phyloP scores from a whole-genome alignment of 2,113 vertebrate genomes.

The Callorhinus ursinus region DNA sequence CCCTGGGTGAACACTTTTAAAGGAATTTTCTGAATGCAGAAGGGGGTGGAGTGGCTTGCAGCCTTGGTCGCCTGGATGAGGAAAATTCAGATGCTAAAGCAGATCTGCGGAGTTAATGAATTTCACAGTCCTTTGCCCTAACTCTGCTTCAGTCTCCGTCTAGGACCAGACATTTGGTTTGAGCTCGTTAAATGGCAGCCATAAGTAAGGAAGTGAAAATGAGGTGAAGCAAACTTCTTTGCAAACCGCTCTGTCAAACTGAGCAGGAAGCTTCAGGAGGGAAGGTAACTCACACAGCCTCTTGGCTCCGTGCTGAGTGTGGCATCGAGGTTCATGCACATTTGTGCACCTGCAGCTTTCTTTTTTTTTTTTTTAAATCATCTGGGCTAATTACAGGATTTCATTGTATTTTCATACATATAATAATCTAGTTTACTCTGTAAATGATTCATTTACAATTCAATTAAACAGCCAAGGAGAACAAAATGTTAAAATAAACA shows the following conservation, averaged over 20 bases:
- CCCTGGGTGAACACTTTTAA: not conserved
- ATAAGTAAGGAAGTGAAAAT: not conserved
- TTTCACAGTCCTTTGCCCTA: slow-evolving; percentile 56
- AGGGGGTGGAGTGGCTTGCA: not conserved
- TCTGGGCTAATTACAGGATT: slow-evolving; percentile 68
- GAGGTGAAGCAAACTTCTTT: not conserved
- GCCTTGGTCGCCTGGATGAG: not conserved
- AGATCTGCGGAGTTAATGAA: slow-evolving; percentile 36
- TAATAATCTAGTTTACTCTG: slow-evolving; percentile 67
- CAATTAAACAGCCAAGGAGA: slow-evolving; percentile 72
- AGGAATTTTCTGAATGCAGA: not conserved
- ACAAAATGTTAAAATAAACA: slow-evolving; percentile 68
- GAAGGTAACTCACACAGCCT: not conserved
- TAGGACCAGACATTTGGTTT: slow-evolving; percentile 26
- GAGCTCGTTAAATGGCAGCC: not conserved
- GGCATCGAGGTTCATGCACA: not conserved
- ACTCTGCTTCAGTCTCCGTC: not conserved
- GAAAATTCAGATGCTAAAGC: slow-evolving; percentile 30
- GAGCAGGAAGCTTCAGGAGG: not conserved
- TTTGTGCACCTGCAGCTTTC: not conserved
- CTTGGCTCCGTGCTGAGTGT: not conserved
- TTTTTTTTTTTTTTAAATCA: not conserved
- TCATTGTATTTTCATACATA: slow-evolving; percentile 69
- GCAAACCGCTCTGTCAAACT: not conserved
- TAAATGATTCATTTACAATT: slow-evolving; percentile 76